phyloP scores from a whole-genome alignment of 2,797 vertebrate species.

The Miopithecus talapoin region DNA sequence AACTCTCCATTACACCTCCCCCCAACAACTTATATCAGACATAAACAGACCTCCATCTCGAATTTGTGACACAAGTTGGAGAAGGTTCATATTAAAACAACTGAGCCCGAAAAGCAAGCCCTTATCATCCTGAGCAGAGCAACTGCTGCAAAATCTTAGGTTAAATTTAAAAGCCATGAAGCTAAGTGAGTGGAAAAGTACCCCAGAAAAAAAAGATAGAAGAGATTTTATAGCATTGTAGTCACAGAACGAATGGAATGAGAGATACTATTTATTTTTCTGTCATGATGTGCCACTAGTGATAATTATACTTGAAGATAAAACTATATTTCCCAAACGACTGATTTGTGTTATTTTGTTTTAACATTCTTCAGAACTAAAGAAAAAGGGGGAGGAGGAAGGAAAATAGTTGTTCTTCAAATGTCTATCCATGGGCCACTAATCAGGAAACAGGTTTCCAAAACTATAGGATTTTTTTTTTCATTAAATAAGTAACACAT shows the following conservation, averaged over 20 bases:
- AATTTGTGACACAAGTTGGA: not conserved
- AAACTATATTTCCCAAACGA: not conserved
- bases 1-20: not conserved
- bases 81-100: not conserved
- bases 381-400: not conserved
- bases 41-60: not conserved
- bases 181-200: not conserved
- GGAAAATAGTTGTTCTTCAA: not conserved
- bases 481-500: not conserved
- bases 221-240: not conserved
- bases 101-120: not conserved
- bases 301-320: not conserved
- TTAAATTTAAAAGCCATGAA: not conserved
- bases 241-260: not conserved
- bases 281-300: not conserved
- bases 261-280: not conserved
- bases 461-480: not conserved
- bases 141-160: not conserved
- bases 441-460: not conserved
- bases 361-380: not conserved
- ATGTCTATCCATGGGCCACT: not conserved
- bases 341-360: not conserved
- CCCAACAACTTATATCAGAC: not conserved
- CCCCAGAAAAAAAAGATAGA: not conserved
- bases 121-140: not conserved